Percentiles rank a stretch among this genome's conserved stretches.
Conservation (phyloP, 2,113 vertebrate species). For the Chamaea fasciata region DNA sequence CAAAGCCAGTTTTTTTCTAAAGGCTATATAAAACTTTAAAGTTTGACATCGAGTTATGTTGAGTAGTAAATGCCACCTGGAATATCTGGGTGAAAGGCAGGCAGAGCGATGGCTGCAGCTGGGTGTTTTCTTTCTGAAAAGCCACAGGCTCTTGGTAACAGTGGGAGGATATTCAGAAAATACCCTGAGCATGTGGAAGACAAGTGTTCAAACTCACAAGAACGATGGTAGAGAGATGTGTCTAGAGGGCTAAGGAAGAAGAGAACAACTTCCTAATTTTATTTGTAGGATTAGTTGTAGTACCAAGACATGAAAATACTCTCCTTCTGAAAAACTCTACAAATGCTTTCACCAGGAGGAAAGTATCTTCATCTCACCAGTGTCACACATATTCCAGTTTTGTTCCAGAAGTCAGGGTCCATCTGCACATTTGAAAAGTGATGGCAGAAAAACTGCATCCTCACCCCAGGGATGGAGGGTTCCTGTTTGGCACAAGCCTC, state of each 20-base stretch:
- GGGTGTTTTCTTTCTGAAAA: not conserved
- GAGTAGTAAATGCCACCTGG: slow-evolving; percentile 18
- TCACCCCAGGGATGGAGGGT: not conserved
- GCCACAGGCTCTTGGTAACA: not conserved
- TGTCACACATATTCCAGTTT: not conserved
- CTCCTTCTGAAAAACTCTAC: not conserved
- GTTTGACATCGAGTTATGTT: not conserved
- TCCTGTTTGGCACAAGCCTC: not conserved
- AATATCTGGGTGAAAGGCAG: slow-evolving; percentile 13
- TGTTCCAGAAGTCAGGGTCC: slow-evolving; percentile 7
- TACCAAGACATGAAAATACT: not conserved
- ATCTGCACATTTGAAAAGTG: not conserved
- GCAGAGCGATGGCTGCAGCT: not conserved
- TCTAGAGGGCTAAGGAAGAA: not conserved
- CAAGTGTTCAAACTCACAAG: not conserved
- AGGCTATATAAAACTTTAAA: slow-evolving; percentile 33
- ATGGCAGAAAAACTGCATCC: not conserved
- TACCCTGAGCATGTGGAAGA: not conserved
- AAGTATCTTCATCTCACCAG: not conserved
- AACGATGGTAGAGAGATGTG: not conserved
- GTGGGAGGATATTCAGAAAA: not conserved
- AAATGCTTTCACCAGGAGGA: not conserved
- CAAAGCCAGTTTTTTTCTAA: slow-evolving; percentile 52
- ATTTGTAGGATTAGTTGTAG: not conserved
- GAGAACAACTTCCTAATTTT: not conserved